Percentiles rank a stretch among this genome's conserved stretches.
Evolutionary conservation across 1,140 invertebrate genomes (phyloP).

Genomic region (Mercenaria mercenaria): DNA sequence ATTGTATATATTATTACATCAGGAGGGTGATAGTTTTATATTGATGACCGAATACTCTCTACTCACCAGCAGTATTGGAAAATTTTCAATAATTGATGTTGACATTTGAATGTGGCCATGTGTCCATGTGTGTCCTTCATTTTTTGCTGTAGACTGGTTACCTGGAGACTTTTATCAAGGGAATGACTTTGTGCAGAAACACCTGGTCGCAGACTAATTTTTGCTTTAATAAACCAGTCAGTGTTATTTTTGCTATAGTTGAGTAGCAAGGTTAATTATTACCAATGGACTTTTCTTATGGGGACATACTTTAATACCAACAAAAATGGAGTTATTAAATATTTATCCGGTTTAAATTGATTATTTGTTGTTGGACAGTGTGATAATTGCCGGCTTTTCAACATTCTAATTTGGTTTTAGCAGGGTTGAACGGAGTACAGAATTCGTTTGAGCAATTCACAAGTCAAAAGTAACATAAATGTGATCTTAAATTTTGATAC

Average conservation of each 20-base stretch:
- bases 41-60: neutral
- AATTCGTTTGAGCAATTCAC: too few relatives aligned
- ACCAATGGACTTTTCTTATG: too few relatives aligned
- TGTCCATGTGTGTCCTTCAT: constrained; percentile 9
- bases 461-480: too few relatives aligned
- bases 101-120: constrained; percentile 9
- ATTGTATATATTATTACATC: neutral
- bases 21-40: neutral
- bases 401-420: neutral
- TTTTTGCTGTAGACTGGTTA: neutral
- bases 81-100: constrained; percentile 20
- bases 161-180: neutral
- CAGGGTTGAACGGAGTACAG: neutral
- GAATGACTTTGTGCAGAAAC: neutral
- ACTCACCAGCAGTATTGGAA: neutral
- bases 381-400: neutral
- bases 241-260: neutral
- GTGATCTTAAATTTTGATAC: neutral
- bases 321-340: neutral
- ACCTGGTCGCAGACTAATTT: neutral
- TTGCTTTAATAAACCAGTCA: neutral
- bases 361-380: neutral
- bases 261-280: too few relatives aligned
- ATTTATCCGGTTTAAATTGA: neutral
- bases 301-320: neutral